Base-by-base conservation (phyloP, 1,140 invertebrate species). In the Notospermus geniculatus region DNA sequence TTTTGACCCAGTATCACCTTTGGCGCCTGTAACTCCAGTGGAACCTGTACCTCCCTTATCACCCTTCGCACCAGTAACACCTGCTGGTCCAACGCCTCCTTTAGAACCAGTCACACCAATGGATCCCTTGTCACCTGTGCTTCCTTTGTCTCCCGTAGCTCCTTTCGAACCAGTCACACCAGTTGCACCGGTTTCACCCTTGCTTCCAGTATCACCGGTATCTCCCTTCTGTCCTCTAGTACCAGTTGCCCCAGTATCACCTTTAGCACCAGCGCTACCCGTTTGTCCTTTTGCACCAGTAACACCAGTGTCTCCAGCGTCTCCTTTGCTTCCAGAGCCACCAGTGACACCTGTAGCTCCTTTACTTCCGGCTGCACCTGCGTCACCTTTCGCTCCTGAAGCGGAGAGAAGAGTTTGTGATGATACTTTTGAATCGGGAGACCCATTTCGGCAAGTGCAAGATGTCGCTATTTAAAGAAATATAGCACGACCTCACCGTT, bases 81-180 rank as follows among this genome's bases (percentile, higher is more conserved):
- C 77, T 32, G 19, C 45, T 15, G 23, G 19, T 1, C 63, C 63
- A 25, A 68, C 61, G 27, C 65, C 56, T 46, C 80, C 79, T 60
- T 63, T 66, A 36, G 66, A 5, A 2, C 63, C 63, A 43, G 22
- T 32, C 63, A 68, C 70, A 65, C 64, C 81, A 74, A 29, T 71
- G n/a, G 71, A 69, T 45, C 80, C 80, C 45, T 69, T 70, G 17
- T 71, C 63, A 29, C 80, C 80, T 60, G 71, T 71, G 50, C 70
- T 65, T 54, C 80, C 79, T 32, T 62, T 55, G 4, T 30, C 54
- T 57, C 62, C 61, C 28, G 65, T 28, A 27, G 29, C 22, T 32
- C 63, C 63, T 23, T 28, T 60, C 5, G 36, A n/a, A 11, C 63
- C 63, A n/a, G 50, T 45, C 19, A 45, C 43, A 22, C 62, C 62